Base-by-base conservation (phyloP, 2,888 invertebrate genomes). In the Parnassius glacialis region DNA sequence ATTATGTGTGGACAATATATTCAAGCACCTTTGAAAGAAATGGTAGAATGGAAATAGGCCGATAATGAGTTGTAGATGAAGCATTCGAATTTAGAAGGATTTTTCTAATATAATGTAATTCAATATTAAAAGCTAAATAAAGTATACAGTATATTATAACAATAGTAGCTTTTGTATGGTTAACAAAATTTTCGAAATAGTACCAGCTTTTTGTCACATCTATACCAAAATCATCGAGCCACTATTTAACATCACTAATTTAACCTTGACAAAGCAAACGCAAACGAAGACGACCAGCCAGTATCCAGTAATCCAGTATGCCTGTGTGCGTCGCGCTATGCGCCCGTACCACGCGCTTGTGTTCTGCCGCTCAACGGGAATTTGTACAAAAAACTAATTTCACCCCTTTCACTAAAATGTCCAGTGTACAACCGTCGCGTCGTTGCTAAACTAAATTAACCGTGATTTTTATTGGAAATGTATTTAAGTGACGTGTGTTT, bases 241-340 rank as follows among this genome's bases (percentile, higher is more conserved):
- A 34, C 34, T 34, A 34, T 34, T 34, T 34, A 34, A 34, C 5
- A 7, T 34, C 34, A 34, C 34, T 34, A 34, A 34, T 34, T 54
- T 53, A 53, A 61, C 52, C 25, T 48, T 62, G 57, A 57, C 13
- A 48, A 34, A 34, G 7, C 34, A 7, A 7, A 34, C 34, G 20
- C 2, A 34, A 7, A 34, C 34, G 34, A 34, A 25, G 25, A 25
- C 25, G 7, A 25, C 25, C 25, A 25, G 3, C 25, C 25, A 25
- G 3, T 5, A 25, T 7, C 34, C 53, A 42, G 48, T 16, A 16
- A 16, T 16, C 48, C 57, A 62, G 62, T 62, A 44, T 16, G 58
- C 62, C 51, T 54, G 62, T 44, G 58, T 41, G 13, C 58, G 62
- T 41, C 58, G 58, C 52, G 11, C 58, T 5, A 45, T 62, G 44